A percentile compares a stretch with the other conserved stretches of the same genome.
Conservation (phyloP, 2,888 invertebrate genomes). For the Laothoe populi region DNA sequence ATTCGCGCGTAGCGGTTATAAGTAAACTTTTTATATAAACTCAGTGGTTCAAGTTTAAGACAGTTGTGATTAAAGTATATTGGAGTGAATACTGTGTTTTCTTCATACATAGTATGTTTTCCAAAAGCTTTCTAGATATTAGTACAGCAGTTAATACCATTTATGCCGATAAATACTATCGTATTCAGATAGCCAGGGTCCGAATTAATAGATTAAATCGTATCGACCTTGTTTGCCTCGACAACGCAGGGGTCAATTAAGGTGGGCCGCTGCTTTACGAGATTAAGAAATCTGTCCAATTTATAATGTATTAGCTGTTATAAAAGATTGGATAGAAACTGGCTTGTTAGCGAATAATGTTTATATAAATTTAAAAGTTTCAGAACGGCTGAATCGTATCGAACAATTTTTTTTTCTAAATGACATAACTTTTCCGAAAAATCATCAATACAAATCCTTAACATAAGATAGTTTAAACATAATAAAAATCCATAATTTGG, state of each 20-base stretch:
- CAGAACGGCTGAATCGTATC: too few species aligned
- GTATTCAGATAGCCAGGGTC: not conserved
- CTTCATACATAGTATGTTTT: not conserved
- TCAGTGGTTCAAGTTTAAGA: too few species aligned
- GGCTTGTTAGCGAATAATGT: not conserved
- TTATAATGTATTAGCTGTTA: not conserved
- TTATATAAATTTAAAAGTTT: too few species aligned
- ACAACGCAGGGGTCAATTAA: slow-evolving; percentile 5
- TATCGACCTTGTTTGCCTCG: not conserved
- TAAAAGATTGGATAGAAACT: not conserved
- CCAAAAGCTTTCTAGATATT: not conserved
- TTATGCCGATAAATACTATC: not conserved
- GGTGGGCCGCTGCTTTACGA: not conserved
- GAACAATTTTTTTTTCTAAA: too few species aligned
- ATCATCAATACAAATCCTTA: not conserved
- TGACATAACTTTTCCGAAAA: too few species aligned
- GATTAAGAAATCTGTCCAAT: slow-evolving; percentile 7
- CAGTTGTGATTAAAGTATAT: too few species aligned
- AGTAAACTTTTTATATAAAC: too few species aligned
- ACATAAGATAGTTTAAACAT: not conserved
- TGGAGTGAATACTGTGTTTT: too few species aligned
- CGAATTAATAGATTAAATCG: slow-evolving; percentile 8
- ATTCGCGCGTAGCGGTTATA: too few species aligned
- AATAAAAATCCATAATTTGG: too few species aligned
- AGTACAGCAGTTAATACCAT: not conserved